phyloP scores from a whole-genome alignment of 2,888 invertebrate genomes.

The Bruchidius siliquastri region DNA sequence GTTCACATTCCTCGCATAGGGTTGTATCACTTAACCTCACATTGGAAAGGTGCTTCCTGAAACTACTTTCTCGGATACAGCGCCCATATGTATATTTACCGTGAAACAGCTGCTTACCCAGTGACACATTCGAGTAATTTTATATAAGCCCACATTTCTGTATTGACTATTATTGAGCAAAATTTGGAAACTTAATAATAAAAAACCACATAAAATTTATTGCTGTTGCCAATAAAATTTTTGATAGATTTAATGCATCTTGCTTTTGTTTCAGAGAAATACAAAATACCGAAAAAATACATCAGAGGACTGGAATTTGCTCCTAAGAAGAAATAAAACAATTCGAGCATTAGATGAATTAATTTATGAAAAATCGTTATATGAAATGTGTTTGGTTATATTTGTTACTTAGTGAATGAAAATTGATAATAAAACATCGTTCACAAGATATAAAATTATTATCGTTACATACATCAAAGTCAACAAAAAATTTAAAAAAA shows the following conservation, averaged over 20 bases:
- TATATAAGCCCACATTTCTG: too few relatives aligned
- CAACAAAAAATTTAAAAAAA: neutral
- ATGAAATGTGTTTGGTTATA: neutral
- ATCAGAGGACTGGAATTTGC: constrained; percentile 73
- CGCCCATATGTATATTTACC: too few relatives aligned
- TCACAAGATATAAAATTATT: neutral
- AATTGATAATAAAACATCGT: neutral
- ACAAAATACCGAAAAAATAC: constrained; percentile 70
- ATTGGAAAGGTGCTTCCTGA: too few relatives aligned
- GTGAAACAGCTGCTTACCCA: too few relatives aligned
- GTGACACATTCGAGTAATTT: too few relatives aligned
- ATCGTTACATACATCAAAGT: neutral
- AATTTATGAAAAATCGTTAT: neutral
- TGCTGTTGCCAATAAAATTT: neutral
- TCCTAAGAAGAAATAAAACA: constrained; percentile 57
- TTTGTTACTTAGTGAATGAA: neutral
- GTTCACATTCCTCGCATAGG: too few relatives aligned
- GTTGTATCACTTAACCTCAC: too few relatives aligned
- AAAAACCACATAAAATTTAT: too few relatives aligned
- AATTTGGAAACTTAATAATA: neutral
- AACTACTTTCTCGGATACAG: too few relatives aligned
- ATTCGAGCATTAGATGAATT: neutral
- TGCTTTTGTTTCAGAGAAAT: constrained; percentile 62
- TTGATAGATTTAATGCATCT: neutral
- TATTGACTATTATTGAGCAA: too few relatives aligned